Conservation (phyloP, 1,140 invertebrate species). For the Lamellibrachia luymesi region DNA sequence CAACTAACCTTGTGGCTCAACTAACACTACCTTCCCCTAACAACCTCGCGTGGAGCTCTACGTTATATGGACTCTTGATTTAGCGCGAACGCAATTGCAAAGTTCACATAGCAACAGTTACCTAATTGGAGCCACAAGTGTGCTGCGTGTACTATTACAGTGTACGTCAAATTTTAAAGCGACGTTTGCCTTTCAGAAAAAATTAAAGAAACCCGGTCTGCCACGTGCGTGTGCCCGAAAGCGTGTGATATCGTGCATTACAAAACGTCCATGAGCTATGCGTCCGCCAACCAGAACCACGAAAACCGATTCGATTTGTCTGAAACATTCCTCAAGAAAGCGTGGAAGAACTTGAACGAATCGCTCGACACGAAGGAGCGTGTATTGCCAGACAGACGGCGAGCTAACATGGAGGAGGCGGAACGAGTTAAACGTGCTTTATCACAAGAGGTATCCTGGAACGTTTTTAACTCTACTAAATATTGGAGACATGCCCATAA, state of each 20-base stretch:
- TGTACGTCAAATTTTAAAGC: no score
- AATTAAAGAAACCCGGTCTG: neutral
- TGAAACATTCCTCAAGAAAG: neutral
- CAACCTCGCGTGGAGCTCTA: no score
- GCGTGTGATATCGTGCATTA: neutral
- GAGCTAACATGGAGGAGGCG: neutral
- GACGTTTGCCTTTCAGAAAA: neutral
- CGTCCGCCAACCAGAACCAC: neutral
- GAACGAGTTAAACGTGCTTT: neutral
- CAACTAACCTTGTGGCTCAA: no score
- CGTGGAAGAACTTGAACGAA: neutral
- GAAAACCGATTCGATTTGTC: neutral
- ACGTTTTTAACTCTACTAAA: no score
- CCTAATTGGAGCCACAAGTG: no score
- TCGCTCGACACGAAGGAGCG: neutral
- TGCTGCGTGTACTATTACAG: no score
- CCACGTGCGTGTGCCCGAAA: neutral
- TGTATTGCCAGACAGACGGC: neutral
- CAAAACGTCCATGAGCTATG: neutral
- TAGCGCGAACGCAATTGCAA: no score
- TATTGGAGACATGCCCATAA: neutral
- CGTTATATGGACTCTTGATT: no score
- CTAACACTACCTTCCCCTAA: no score
- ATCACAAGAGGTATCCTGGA: neutral
- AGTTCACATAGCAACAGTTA: no score